Evolutionary conservation across 1,140 invertebrate species (phyloP).

Genomic region (Mizuhopecten yessoensis): DNA sequence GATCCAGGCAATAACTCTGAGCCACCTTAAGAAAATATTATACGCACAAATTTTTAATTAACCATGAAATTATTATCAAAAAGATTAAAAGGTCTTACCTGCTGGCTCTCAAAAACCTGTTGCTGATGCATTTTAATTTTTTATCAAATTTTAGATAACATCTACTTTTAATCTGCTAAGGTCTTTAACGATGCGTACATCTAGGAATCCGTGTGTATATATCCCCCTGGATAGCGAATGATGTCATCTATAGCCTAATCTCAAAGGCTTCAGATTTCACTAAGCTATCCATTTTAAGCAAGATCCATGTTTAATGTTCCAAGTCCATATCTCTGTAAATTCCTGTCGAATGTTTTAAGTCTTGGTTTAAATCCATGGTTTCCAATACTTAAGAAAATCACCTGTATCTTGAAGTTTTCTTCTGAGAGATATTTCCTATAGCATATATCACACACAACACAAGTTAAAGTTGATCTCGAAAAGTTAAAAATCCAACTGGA

Average conservation of each 20-base stretch:
- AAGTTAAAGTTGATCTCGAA: background rate
- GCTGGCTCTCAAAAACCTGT: constrained; percentile 8
- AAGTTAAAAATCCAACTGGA: background rate
- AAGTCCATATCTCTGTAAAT: background rate
- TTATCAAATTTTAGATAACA: background rate
- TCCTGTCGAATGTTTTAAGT: background rate
- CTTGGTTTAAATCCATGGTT: background rate
- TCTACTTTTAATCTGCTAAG: constrained; percentile 16
- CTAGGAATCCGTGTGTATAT: background rate
- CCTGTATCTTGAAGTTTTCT: background rate
- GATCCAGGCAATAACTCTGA: background rate
- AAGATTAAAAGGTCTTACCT: background rate
- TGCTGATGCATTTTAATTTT: constrained; percentile 7
- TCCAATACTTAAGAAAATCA: constrained; percentile 23
- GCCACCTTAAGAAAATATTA: background rate
- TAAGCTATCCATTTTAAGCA: background rate
- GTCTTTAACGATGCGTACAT: background rate
- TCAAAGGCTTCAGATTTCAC: background rate
- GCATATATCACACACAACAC: background rate
- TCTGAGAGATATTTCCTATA: background rate
- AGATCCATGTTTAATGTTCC: constrained; percentile 2
- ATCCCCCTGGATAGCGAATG: background rate
- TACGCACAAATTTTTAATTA: background rate
- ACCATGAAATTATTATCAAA: background rate
- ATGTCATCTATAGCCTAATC: background rate